These are phyloP conservation scores for Cephus sareptanus DNA, from an alignment of 2,888 invertebrate species.

Conservation along the genomic window DNA sequence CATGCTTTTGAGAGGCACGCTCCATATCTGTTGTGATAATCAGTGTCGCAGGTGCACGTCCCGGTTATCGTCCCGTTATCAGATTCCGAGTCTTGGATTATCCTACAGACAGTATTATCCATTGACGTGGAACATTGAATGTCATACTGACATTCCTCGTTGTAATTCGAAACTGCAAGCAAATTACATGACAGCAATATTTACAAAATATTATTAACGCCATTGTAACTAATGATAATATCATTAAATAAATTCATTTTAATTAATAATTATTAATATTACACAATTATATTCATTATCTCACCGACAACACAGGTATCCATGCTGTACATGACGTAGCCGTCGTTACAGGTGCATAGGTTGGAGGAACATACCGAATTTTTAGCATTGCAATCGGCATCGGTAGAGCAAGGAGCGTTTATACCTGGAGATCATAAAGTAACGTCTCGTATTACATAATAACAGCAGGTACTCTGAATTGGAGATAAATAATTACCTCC, in stretches of 20 bases:
- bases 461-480: not conserved
- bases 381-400: constrained; percentile 25
- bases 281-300: not conserved
- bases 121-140: constrained; percentile 35
- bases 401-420: constrained; percentile 28
- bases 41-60: constrained; percentile 28
- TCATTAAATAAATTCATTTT: not conserved
- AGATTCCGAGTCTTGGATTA: not conserved
- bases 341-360: constrained; percentile 32
- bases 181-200: not conserved
- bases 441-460: not conserved
- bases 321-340: constrained; percentile 21
- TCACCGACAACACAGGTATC: constrained; percentile 39
- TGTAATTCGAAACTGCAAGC: constrained; percentile 29
- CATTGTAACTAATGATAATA: not conserved
- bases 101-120: constrained; percentile 26
- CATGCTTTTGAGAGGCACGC: not conserved
- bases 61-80: not conserved
- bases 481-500: constrained; percentile 30
- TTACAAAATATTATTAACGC: not conserved
- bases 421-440: constrained; percentile 29
- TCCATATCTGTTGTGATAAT: constrained; percentile 20
- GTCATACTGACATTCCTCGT: constrained; percentile 34
- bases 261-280: not conserved
- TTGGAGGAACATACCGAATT: constrained; percentile 32